These are phyloP conservation scores for Eufriesea mexicana DNA, from an alignment of 1,140 invertebrate species.

Conservation along the genomic window DNA sequence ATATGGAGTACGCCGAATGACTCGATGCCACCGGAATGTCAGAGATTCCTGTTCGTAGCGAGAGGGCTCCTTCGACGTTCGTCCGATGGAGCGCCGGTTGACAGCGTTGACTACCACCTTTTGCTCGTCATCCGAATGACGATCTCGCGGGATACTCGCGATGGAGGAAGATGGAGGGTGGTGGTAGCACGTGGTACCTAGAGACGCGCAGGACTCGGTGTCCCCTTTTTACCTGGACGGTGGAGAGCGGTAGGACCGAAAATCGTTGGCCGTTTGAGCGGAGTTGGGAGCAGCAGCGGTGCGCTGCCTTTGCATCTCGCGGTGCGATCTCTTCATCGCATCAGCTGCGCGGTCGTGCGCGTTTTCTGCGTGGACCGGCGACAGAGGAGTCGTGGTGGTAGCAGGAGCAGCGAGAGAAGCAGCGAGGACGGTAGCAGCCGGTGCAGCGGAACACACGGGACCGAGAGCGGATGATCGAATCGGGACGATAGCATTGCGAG, in stretches of 20 bases:
- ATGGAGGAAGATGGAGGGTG: no score
- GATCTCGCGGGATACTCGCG: no score
- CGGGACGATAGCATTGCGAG: conserved; percentile 59
- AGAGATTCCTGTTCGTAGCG: no score
- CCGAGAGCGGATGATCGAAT: conserved; percentile 48
- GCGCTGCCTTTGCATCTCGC: conserved; percentile 55
- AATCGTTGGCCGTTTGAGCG: conserved; percentile 4
- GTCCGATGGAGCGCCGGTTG: no score
- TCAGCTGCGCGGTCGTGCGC: conserved; percentile 30
- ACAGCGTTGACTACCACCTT: no score
- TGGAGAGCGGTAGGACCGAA: no score
- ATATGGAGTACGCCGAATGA: no score
- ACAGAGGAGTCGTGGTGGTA: not conserved
- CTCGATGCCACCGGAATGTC: no score
- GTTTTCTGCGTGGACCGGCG: conserved; percentile 14
- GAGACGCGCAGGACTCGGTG: no score
- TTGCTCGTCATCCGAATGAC: no score
- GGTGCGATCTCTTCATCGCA: conserved; percentile 64
- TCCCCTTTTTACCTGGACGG: not conserved
- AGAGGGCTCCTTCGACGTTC: no score
- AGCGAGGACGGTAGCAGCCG: not conserved
- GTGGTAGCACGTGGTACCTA: no score
- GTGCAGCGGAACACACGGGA: not conserved
- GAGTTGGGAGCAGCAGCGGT: not conserved
- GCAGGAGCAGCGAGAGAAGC: not conserved